Percentiles rank a stretch among this genome's conserved stretches.
These are phyloP conservation scores for Pomacea canaliculata DNA, from an alignment of 2,888 invertebrate species.

Conservation along the genomic window DNA sequence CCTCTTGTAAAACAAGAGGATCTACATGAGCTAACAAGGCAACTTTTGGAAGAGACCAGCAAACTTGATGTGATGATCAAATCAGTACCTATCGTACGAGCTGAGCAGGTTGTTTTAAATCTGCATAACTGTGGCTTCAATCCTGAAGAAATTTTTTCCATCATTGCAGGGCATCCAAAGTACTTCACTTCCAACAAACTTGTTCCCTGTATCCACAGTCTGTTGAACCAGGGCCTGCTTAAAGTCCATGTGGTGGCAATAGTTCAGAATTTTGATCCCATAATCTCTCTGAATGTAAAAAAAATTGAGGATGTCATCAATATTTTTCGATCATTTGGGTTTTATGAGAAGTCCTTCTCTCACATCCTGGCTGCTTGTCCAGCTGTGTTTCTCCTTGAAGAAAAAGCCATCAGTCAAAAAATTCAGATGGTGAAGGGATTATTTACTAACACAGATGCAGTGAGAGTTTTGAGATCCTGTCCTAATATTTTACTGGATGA, in stretches of 20 bases:
- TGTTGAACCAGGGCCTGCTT: neutral
- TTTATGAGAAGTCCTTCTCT: conserved; percentile 11
- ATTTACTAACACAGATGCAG: conserved; percentile 42
- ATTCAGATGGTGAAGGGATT: conserved; percentile 33
- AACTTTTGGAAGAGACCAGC: conserved; percentile 4
- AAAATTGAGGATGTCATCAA: conserved; percentile 8
- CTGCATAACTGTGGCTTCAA: neutral
- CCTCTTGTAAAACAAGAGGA: neutral
- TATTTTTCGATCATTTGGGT: conserved; percentile 4
- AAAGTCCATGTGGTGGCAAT: neutral
- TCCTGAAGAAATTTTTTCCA: neutral
- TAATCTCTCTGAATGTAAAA: neutral
- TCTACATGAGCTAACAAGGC: neutral
- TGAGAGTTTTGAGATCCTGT: conserved; percentile 32
- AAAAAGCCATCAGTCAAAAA: conserved; percentile 11
- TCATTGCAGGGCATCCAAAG: conserved; percentile 4
- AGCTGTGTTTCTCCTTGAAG: conserved; percentile 20
- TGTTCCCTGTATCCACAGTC: neutral
- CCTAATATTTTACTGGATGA: conserved; percentile 41
- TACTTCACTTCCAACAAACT: neutral
- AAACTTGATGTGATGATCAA: conserved; percentile 27
- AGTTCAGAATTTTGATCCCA: neutral
- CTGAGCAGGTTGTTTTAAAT: conserved; percentile 1
- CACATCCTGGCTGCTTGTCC: conserved; percentile 12
- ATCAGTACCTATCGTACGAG: conserved; percentile 13